Base-by-base conservation (phyloP, 2,113 vertebrate genomes). In the Balaeniceps rex region DNA sequence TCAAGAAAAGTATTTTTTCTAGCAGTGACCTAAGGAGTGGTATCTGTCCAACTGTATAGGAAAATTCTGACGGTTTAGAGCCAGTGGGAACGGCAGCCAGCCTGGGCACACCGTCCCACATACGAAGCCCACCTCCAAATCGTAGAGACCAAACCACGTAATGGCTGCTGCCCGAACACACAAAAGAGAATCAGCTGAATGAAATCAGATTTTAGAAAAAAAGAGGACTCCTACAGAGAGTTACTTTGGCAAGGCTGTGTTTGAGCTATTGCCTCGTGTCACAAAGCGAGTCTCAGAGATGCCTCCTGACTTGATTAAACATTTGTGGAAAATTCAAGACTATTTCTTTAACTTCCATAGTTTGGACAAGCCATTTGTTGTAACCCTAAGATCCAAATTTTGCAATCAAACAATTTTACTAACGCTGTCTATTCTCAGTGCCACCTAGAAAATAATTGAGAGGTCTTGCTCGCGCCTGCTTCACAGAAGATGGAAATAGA, bases 371-470 rank as follows among this genome's bases (percentile, higher is more conserved):
- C 12, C 23, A 6, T 57, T 51, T 33, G n/a, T 49, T 75, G 61
- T 14, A 29, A 47, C n/a, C 55, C 40, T 13, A 4, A 68, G 8
- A 14, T 28, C n/a, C 33, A 34, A 44, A 19, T 38, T 10, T 10
- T 6, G 19, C 54, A 22, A 3, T 36, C 38, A 19, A 18, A 12
- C 4, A 2, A 5, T 38, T n/a, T 14, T 19, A 23, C 19, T 24
- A 2, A 22, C 0, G 1, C 19, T 26, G 52, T 12, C 55, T 58
- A 1, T 31, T 55, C 54, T 34, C 21, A 15, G 40, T 22, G 46
- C 63, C n/a, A 9, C 8, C 38, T 24, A 8, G 58, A 11, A 64
- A 54, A 0, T 16, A 25, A 60, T 4, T 0, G 36, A 15, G 61
- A n/a, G 25, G 2, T 16, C 28, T 31, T 31, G 16, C 61, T 36